A percentile compares a stretch with the other conserved stretches of the same genome.
Conservation (phyloP, 2,888 invertebrate species). For the Choristoneura rosaceana region DNA sequence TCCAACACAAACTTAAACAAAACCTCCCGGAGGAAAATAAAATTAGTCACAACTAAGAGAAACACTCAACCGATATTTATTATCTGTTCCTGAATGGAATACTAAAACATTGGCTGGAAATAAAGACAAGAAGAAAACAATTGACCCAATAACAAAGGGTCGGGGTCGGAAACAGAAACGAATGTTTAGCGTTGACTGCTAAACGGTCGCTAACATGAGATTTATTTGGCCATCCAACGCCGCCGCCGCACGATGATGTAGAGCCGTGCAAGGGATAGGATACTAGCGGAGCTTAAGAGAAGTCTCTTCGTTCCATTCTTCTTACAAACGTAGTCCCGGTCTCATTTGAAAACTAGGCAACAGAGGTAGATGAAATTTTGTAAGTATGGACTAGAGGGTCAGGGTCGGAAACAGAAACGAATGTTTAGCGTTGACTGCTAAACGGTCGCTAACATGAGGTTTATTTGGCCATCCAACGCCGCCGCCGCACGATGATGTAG, state of each 20-base stretch:
- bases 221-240: constrained; percentile 49
- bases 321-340: too few species aligned
- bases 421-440: constrained; percentile 48
- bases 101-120: constrained; percentile 34
- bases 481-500: constrained; percentile 36
- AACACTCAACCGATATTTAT: constrained; percentile 41
- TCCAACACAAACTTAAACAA: neutral
- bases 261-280: neutral
- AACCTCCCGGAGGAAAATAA: constrained; percentile 17
- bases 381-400: too few species aligned
- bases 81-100: constrained; percentile 39
- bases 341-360: too few species aligned
- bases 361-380: too few species aligned
- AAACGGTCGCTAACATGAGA: constrained; percentile 52
- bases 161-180: constrained; percentile 43
- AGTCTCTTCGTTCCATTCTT: too few species aligned
- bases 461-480: constrained; percentile 48
- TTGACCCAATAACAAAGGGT: constrained; percentile 41
- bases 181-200: constrained; percentile 48
- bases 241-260: constrained; percentile 37
- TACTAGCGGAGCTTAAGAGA: neutral
- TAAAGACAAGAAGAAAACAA: constrained; percentile 43
- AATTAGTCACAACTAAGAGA: constrained; percentile 39
- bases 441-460: constrained; percentile 52
- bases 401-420: constrained; percentile 44